Percentiles rank a stretch among this genome's conserved stretches.
These are phyloP conservation scores for Xiphophorus couchianus DNA, from an alignment of 2,113 vertebrate species.

Conservation along the genomic window DNA sequence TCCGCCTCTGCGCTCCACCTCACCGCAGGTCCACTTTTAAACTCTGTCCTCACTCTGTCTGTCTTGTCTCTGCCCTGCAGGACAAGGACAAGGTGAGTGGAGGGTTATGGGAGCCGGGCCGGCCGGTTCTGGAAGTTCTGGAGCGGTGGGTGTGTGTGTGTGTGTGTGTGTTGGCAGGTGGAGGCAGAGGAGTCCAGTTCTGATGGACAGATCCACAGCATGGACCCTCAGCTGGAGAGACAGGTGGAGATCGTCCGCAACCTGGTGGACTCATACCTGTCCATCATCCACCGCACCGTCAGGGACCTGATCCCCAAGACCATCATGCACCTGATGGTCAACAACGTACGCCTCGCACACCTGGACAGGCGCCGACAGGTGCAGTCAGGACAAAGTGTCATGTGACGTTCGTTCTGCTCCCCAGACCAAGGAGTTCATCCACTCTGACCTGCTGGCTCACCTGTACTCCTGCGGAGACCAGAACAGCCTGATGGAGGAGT, in stretches of 20 bases:
- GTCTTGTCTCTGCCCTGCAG: conserved; percentile 26
- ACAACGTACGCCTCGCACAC: conserved; percentile 82
- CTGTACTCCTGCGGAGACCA: conserved; percentile 96
- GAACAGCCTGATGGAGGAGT: conserved; percentile 96
- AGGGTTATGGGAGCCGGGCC: not conserved
- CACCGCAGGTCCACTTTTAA: not conserved
- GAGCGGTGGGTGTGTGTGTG: not conserved
- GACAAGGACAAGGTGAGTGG: conserved; percentile 73
- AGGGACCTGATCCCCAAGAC: conserved; percentile 97
- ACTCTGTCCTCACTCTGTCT: not conserved
- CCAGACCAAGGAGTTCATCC: conserved; percentile 97
- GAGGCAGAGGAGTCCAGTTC: conserved; percentile 87
- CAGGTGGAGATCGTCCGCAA: conserved; percentile 98
- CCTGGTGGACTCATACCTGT: conserved; percentile 96
- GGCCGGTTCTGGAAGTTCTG: not conserved
- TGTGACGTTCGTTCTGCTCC: conserved; percentile 13
- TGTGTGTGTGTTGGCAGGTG: conserved; percentile 61
- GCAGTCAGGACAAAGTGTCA: not conserved
- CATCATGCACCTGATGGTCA: conserved; percentile 98
- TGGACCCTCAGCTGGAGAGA: conserved; percentile 95
- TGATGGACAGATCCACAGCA: conserved; percentile 92
- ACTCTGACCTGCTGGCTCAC: conserved; percentile 91
- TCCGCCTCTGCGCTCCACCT: no score
- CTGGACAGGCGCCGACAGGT: not conserved
- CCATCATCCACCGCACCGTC: conserved; percentile 95